Evolutionary conservation across 2,888 invertebrate genomes (phyloP).

Genomic region (Apamea epomidion): DNA sequence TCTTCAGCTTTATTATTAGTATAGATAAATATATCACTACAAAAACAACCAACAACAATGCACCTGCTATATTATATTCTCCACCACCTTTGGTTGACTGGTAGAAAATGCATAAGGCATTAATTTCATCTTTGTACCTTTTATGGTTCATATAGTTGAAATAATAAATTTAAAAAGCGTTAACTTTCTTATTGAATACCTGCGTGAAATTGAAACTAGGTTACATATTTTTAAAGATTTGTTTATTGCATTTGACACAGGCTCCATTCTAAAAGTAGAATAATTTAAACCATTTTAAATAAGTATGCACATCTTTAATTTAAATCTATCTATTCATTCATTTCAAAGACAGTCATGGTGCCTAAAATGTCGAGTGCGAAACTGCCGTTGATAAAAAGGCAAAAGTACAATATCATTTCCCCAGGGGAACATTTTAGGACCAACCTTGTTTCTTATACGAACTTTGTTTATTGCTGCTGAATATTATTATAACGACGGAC

Average conservation of each 20-base stretch:
- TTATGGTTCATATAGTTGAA: neutral
- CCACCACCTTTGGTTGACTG: no score
- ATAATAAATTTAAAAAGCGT: neutral
- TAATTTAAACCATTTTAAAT: neutral
- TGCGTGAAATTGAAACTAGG: neutral
- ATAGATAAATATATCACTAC: no score
- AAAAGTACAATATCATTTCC: neutral
- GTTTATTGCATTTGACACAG: constrained; percentile 14
- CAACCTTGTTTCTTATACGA: constrained; percentile 30
- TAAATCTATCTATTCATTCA: neutral
- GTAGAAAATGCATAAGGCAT: no score
- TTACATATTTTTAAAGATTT: neutral
- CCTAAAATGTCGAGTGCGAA: neutral
- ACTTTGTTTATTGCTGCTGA: neutral
- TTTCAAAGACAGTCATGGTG: neutral
- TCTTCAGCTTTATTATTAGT: no score
- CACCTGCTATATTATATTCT: no score
- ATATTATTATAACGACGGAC: neutral
- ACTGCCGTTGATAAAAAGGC: neutral
- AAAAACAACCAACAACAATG: no score
- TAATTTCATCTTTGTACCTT: neutral
- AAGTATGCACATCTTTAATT: neutral
- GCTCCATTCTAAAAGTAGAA: neutral
- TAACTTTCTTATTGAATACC: neutral
- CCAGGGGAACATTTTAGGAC: constrained; percentile 2